A percentile compares a stretch with the other conserved stretches of the same genome.
These are phyloP conservation scores for Agriopis aurantiaria DNA, from an alignment of 2,888 invertebrate species.

Conservation along the genomic window DNA sequence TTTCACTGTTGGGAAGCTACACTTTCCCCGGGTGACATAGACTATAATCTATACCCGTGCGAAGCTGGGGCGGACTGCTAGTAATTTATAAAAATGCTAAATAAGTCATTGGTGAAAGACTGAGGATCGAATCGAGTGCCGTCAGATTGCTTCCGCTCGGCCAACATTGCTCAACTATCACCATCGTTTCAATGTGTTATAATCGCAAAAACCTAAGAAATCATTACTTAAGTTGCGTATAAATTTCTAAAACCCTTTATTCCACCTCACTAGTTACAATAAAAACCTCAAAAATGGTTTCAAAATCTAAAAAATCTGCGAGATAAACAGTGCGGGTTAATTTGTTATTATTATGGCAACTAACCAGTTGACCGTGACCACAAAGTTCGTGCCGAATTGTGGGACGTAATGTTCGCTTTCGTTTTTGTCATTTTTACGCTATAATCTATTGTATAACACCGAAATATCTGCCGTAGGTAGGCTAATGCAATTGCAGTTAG, in stretches of 20 bases:
- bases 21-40: too few relatives aligned
- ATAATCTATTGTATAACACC: constrained; percentile 61
- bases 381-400: constrained; percentile 69
- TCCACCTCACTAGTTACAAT: not conserved
- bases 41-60: too few relatives aligned
- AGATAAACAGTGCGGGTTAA: constrained; percentile 24
- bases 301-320: constrained; percentile 4
- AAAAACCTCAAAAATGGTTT: constrained; percentile 6
- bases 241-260: not conserved
- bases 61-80: too few relatives aligned
- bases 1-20: too few relatives aligned
- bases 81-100: too few relatives aligned
- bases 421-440: constrained; percentile 65
- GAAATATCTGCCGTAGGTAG: constrained; percentile 48
- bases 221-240: not conserved
- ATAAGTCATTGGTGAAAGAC: too few relatives aligned
- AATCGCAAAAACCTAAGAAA: too few relatives aligned
- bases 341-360: constrained; percentile 50
- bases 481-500: constrained; percentile 48
- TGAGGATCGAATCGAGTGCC: too few relatives aligned
- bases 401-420: constrained; percentile 63
- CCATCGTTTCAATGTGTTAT: too few relatives aligned
- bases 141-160: too few relatives aligned
- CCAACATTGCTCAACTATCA: too few relatives aligned
- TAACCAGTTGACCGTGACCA: constrained; percentile 76